A percentile compares a stretch with the other conserved stretches of the same genome.
These are phyloP conservation scores for Patella caerulea DNA, from an alignment of 2,888 invertebrate species.

Conservation along the genomic window DNA sequence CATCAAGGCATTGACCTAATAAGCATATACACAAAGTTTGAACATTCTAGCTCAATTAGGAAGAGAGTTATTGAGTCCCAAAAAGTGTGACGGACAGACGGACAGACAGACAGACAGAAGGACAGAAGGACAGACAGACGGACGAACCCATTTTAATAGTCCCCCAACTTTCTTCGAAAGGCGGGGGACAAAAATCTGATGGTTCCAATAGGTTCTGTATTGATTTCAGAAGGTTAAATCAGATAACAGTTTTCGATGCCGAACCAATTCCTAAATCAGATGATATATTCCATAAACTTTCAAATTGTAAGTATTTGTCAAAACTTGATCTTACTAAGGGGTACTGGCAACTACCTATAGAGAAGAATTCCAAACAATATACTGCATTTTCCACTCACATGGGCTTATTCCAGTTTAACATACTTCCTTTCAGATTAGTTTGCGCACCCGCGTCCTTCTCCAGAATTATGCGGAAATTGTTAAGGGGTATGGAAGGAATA, in stretches of 20 bases:
- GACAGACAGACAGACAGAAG: too few relatives aligned
- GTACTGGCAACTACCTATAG: neutral
- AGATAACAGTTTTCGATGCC: slow-evolving; percentile 45
- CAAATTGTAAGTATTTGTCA: neutral
- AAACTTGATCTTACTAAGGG: neutral
- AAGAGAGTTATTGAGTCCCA: too few relatives aligned
- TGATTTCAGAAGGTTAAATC: slow-evolving; percentile 39
- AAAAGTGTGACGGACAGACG: too few relatives aligned
- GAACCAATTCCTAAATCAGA: slow-evolving; percentile 27
- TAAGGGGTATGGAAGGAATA: too few relatives aligned
- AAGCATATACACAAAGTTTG: too few relatives aligned
- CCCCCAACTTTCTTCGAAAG: too few relatives aligned
- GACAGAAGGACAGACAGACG: too few relatives aligned
- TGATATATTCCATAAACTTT: slow-evolving; percentile 4
- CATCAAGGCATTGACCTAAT: too few relatives aligned
- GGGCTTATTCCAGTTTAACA: neutral
- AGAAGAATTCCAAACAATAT: neutral
- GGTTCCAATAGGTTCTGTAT: slow-evolving; percentile 38
- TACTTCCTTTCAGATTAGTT: neutral
- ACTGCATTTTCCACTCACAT: neutral
- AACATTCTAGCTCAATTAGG: too few relatives aligned
- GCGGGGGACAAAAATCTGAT: slow-evolving; percentile 39
- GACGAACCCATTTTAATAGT: too few relatives aligned
- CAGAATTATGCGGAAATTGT: too few relatives aligned
- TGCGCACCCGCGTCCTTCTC: slow-evolving; percentile 22